A percentile compares a stretch with the other conserved stretches of the same genome.
phyloP scores from a whole-genome alignment of 1,140 invertebrate species.

The Zaprionus taronus region DNA sequence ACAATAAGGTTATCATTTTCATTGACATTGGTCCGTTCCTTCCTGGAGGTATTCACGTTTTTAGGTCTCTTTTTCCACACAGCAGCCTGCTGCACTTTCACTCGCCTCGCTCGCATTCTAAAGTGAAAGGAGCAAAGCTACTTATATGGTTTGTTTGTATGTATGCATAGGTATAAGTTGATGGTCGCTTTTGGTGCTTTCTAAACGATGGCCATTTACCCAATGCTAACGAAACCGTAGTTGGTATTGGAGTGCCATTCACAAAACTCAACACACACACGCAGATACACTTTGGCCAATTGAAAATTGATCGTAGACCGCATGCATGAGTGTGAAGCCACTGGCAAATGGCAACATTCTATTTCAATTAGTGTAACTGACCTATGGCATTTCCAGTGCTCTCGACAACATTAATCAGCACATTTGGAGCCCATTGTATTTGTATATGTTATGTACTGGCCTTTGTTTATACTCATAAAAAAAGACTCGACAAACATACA shows the following conservation, averaged over 20 bases:
- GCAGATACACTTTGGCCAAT: constrained; percentile 5
- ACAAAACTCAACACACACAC: constrained; percentile 25
- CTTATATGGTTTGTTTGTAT: background rate
- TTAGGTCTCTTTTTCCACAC: background rate
- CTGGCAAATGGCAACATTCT: constrained; percentile 60
- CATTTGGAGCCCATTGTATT: constrained; percentile 52
- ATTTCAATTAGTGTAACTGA: constrained; percentile 81
- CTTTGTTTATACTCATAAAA: constrained; percentile 53
- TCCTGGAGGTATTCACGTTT: background rate
- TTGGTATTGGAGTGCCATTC: constrained; percentile 46
- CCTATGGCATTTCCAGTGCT: constrained; percentile 68
- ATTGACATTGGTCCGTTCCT: background rate
- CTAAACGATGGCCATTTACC: constrained; percentile 55
- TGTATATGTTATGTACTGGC: constrained; percentile 16
- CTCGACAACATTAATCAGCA: constrained; percentile 75
- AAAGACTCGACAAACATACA: constrained; percentile 24
- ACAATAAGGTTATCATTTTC: constrained; percentile 7
- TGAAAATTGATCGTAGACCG: constrained; percentile 21
- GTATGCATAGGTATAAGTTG: constrained; percentile 10
- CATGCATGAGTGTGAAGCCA: constrained; percentile 27
- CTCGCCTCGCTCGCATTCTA: constrained; percentile 57
- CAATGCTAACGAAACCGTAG: constrained; percentile 3
- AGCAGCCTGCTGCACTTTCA: constrained; percentile 56
- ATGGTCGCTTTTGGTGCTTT: constrained; percentile 49
- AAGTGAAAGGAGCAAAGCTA: constrained; percentile 65